Conservation (phyloP, 2,113 vertebrate species). For the Aplodontia rufa region DNA sequence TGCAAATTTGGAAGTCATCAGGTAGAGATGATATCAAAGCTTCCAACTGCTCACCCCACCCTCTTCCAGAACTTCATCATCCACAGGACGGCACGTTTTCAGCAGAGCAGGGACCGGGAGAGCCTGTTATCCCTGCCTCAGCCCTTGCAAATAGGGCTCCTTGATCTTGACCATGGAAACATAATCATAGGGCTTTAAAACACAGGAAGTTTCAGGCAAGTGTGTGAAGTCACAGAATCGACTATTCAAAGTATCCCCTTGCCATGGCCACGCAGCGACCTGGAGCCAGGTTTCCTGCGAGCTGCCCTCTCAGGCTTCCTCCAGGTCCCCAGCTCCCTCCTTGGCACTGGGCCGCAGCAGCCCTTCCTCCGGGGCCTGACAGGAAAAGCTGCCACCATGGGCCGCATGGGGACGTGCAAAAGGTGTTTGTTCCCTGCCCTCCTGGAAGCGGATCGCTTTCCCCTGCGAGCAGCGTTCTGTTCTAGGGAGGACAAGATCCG, state of each 20-base stretch:
- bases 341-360: no score
- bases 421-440: fast-evolving
- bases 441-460: fast-evolving
- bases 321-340: no score
- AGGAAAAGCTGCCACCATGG: fast-evolving
- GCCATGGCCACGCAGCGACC: not conserved
- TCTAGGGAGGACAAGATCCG: no score
- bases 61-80: conserved; percentile 4
- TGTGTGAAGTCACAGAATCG: conserved; percentile 58
- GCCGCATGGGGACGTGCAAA: fast-evolving
- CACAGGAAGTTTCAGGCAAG: conserved; percentile 46
- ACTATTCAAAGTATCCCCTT: conserved; percentile 61
- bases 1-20: conserved; percentile 63
- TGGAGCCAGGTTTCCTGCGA: not conserved
- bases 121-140: not conserved
- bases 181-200: conserved; percentile 51
- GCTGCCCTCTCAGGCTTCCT: not conserved
- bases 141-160: conserved; percentile 37
- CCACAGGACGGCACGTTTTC: not conserved
- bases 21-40: conserved; percentile 71
- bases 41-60: not conserved
- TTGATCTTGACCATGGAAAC: conserved; percentile 51
- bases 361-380: no score
- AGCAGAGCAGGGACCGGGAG: not conserved
- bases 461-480: no score